Conservation (phyloP, 2,113 vertebrate genomes). For the Micromys minutus region DNA sequence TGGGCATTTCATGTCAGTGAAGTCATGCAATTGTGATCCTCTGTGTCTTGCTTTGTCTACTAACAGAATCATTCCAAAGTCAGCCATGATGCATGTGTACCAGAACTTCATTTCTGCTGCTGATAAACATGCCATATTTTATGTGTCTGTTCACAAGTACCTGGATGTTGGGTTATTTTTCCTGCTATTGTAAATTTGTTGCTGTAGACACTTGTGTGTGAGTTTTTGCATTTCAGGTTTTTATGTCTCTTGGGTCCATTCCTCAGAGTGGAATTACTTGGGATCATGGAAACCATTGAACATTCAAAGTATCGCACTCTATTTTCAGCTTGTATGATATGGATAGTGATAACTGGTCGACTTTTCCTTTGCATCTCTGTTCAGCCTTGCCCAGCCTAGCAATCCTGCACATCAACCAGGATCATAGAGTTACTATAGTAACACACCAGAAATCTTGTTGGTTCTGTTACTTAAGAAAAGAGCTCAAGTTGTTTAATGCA, state of each 20-base stretch:
- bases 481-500: not conserved
- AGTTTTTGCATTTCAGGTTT: not conserved
- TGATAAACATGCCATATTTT: not conserved
- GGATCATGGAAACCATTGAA: not conserved
- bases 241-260: not conserved
- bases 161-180: not conserved
- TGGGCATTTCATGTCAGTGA: not conserved
- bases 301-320: not conserved
- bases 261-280: not conserved
- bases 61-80: not conserved
- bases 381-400: not conserved
- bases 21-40: not conserved
- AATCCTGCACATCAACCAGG: not conserved
- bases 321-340: not conserved
- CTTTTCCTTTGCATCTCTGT: no score
- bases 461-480: not conserved
- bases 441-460: not conserved
- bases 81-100: not conserved
- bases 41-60: not conserved
- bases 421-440: not conserved
- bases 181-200: not conserved
- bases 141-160: not conserved
- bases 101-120: not conserved
- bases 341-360: not conserved
- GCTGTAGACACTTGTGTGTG: not conserved